These are phyloP conservation scores for Eupeodes latifasciatus DNA, from an alignment of 2,888 invertebrate genomes.

Conservation along the genomic window DNA sequence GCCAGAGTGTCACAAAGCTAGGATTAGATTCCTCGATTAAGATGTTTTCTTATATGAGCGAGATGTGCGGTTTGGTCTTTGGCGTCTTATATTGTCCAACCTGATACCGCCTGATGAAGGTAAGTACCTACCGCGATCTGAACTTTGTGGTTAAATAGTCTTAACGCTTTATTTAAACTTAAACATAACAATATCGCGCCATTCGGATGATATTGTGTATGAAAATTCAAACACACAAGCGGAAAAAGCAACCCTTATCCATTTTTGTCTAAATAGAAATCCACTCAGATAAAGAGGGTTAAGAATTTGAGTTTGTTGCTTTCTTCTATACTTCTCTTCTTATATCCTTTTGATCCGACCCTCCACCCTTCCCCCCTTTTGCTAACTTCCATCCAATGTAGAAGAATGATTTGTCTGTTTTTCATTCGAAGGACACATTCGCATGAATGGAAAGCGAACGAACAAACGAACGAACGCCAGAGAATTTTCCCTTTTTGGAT, in stretches of 20 bases:
- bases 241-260: slow-evolving; percentile 48
- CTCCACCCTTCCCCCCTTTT: not conserved
- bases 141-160: slow-evolving; percentile 53
- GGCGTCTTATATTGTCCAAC: too few species aligned
- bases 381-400: not conserved
- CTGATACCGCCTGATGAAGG: not conserved
- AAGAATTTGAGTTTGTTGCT: slow-evolving; percentile 51
- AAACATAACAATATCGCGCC: not conserved
- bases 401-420: slow-evolving; percentile 7
- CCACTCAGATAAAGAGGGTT: slow-evolving; percentile 73
- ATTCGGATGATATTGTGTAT: not conserved
- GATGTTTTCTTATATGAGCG: slow-evolving; percentile 14
- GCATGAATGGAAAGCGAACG: not conserved
- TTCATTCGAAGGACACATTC: slow-evolving; percentile 34
- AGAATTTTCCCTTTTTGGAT: slow-evolving; percentile 80
- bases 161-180: slow-evolving; percentile 43
- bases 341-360: not conserved
- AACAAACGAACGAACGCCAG: not conserved
- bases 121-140: not conserved
- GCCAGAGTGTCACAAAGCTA: slow-evolving; percentile 62
- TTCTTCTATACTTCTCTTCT: not conserved
- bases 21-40: slow-evolving; percentile 66
- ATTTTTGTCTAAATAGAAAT: slow-evolving; percentile 69
- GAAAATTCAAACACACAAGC: not conserved
- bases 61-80: not conserved